These are phyloP conservation scores for Xerus rutilus DNA, from an alignment of 2,797 vertebrate species.

Conservation along the genomic window DNA sequence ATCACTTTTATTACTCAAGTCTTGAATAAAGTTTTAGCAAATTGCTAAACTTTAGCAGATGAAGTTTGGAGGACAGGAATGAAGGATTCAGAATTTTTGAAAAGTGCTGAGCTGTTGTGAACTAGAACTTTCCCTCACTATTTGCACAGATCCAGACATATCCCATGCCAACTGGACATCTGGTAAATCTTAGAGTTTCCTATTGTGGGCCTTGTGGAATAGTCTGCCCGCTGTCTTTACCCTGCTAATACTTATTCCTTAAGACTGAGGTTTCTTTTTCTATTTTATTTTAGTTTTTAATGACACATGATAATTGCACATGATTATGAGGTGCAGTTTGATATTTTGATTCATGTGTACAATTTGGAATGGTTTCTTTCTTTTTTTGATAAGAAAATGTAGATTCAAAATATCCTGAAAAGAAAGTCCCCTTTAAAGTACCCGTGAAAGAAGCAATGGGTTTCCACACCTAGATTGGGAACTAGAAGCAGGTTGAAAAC, in stretches of 20 bases:
- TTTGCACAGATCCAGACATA: background rate
- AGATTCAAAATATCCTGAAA: background rate
- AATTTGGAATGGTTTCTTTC: background rate
- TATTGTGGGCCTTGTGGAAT: background rate
- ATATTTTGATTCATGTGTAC: background rate
- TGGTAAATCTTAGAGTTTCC: background rate
- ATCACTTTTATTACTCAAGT: slow-evolving; percentile 47
- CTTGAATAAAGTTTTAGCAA: slow-evolving; percentile 36
- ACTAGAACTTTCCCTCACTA: background rate
- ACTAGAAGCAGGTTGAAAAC: background rate
- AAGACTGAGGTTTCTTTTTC: background rate
- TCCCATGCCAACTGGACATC: background rate
- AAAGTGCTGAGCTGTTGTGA: background rate
- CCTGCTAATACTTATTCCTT: background rate
- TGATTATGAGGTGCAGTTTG: background rate
- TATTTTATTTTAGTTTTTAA: background rate
- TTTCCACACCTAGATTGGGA: background rate
- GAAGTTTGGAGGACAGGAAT: background rate
- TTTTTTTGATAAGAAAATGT: background rate
- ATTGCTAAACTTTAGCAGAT: background rate
- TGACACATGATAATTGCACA: background rate
- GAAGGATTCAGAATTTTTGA: background rate
- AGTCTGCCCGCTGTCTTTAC: background rate
- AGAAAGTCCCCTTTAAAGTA: background rate
- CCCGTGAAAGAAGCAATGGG: background rate